phyloP scores from a whole-genome alignment of 2,797 vertebrate species.

The Trachops cirrhosus region DNA sequence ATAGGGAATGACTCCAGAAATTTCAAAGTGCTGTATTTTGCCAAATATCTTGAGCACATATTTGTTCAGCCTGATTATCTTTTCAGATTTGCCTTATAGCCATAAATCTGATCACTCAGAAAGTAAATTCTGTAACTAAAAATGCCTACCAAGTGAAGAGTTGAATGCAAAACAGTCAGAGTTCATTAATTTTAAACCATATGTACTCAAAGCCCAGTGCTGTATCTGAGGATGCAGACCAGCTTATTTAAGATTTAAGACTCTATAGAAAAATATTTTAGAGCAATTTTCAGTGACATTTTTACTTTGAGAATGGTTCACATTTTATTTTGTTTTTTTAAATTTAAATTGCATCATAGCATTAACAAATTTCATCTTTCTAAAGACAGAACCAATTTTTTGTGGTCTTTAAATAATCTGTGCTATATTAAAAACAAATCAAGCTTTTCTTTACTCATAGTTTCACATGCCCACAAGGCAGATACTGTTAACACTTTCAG shows the following conservation, averaged over 20 bases:
- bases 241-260: background rate
- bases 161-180: background rate
- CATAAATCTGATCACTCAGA: background rate
- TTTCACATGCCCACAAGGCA: background rate
- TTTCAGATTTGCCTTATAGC: background rate
- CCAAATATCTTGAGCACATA: background rate
- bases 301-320: background rate
- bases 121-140: background rate
- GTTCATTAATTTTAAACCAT: background rate
- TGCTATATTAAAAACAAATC: background rate
- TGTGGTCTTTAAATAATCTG: background rate
- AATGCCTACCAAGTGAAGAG: background rate
- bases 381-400: background rate
- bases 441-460: background rate
- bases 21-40: background rate
- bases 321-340: constrained; percentile 8
- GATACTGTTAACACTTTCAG: background rate
- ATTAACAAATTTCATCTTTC: background rate
- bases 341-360: background rate
- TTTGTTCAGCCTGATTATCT: background rate
- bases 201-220: background rate
- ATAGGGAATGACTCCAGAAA: background rate
- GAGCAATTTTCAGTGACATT: background rate
- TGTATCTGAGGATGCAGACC: background rate
- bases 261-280: background rate